phyloP scores from a whole-genome alignment of 2,888 invertebrate genomes.

The Mechanitis messenoides region DNA sequence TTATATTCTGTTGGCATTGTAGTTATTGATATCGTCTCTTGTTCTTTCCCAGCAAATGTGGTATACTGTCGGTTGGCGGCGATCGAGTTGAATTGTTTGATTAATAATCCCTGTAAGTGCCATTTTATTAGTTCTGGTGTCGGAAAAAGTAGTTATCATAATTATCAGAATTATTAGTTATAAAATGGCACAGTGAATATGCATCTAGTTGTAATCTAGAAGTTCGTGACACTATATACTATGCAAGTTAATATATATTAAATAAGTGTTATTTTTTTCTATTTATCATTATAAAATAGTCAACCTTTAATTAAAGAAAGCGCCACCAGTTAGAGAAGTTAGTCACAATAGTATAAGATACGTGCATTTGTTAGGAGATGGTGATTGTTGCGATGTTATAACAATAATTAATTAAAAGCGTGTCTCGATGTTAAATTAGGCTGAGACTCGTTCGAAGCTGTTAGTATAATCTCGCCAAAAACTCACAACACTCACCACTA shows the following conservation, averaged over 20 bases:
- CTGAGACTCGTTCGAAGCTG: slow-evolving; percentile 16
- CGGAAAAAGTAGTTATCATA: neutral
- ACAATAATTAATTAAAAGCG: slow-evolving; percentile 17
- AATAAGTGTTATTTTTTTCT: too few species aligned
- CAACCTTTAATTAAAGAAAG: too few species aligned
- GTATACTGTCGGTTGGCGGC: slow-evolving; percentile 64
- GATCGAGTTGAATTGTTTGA: slow-evolving; percentile 67
- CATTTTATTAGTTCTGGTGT: neutral
- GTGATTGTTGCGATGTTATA: slow-evolving; percentile 17
- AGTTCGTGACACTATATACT: too few species aligned
- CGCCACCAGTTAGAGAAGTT: too few species aligned
- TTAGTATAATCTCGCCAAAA: slow-evolving; percentile 57
- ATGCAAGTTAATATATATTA: too few species aligned
- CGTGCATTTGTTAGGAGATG: slow-evolving; percentile 20
- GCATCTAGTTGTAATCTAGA: too few species aligned
- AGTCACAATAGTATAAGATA: neutral
- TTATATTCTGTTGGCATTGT: slow-evolving; percentile 49
- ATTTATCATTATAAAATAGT: too few species aligned
- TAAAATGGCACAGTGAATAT: neutral
- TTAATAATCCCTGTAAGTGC: slow-evolving; percentile 68
- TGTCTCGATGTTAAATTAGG: slow-evolving; percentile 20
- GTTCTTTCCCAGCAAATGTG: slow-evolving; percentile 51
- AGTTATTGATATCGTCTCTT: slow-evolving; percentile 48
- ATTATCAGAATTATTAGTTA: slow-evolving; percentile 5
- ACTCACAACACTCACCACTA: slow-evolving; percentile 74